Base-by-base conservation (phyloP, 2,888 invertebrate genomes). In the Euzetes globulus region DNA sequence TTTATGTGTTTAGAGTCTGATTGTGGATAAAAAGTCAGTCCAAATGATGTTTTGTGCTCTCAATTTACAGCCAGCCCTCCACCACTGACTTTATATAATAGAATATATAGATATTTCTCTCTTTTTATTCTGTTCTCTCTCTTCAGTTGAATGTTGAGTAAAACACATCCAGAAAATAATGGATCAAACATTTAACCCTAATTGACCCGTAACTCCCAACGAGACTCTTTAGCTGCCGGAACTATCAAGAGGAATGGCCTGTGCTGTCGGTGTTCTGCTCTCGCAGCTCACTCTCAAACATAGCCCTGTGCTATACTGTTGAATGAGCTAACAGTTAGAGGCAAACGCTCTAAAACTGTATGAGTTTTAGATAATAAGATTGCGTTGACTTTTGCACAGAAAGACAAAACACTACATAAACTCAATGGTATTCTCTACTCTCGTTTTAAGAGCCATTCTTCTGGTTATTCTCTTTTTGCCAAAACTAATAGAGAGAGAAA, bases 141-240 rank as follows among this genome's bases (percentile, higher is more conserved):
- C 29, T 60, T 13, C 22, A 17, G 19, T 6, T 19, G 17, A 65
- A 17, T 65, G 37, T 27, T 58, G 55, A 60, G 37, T 37, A n/a
- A 9, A 19, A 19, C 37, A 65, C 63, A 58, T 37, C 33, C 6
- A 65, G 27, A 45, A 45, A 45, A 45, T 70, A 70, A 70, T 70
- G 70, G 70, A 70, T 70, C 25, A 70, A 65, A 70, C 70, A 70
- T 70, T 70, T 70, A 70, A 70, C 70, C 70, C 70, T 70, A 70
- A 70, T 70, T 70, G 70, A 70, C 70, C 70, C 70, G 70, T 70
- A 70, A 70, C 41, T 70, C 70, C 70, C 70, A 70, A 47, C 19
- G 70, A 70, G 70, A 70, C 70, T 70, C 70, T 70, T 70, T 70
- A 70, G 41, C 45, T 70, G 70, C 70, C 70, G 70, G 70, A 70